Conservation (phyloP, 2,888 invertebrate species). For the Elmis aenea region DNA sequence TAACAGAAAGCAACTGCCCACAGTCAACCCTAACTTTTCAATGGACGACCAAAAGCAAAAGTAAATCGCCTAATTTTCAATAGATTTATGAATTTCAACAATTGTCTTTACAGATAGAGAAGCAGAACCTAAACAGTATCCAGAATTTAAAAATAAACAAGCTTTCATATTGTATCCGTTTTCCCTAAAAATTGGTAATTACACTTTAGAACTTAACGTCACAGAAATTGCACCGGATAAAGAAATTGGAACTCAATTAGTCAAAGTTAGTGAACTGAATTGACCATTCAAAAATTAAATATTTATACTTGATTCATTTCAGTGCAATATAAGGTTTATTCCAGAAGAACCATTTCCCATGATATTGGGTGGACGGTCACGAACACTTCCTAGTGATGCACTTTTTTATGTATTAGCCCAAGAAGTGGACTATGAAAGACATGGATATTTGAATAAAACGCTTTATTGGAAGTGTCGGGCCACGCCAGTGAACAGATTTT, state of each 20-base stretch:
- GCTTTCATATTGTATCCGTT: slow-evolving; percentile 5
- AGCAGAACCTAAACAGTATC: slow-evolving; percentile 1
- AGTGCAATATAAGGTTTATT: slow-evolving; percentile 13
- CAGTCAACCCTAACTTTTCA: too few species aligned
- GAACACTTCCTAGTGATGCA: slow-evolving; percentile 2
- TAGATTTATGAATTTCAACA: too few species aligned
- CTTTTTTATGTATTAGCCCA: too few species aligned
- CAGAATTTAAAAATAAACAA: slow-evolving; percentile 7
- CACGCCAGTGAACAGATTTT: too few species aligned
- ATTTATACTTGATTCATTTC: neutral
- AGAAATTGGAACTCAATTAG: neutral
- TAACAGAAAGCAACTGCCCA: too few species aligned
- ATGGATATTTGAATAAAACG: too few species aligned
- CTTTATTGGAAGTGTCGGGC: too few species aligned
- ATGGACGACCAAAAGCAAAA: too few species aligned
- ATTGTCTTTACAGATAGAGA: neutral
- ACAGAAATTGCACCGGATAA: slow-evolving; percentile 1
- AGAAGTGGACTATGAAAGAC: too few species aligned
- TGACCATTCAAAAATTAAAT: too few species aligned
- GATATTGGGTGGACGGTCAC: slow-evolving; percentile 1
- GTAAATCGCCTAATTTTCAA: too few species aligned
- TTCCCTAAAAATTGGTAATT: slow-evolving; percentile 4
- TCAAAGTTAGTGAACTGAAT: too few species aligned
- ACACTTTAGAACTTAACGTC: slow-evolving; percentile 3
- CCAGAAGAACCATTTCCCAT: slow-evolving; percentile 6